Evolutionary conservation across 2,113 vertebrate species (phyloP).

Genomic region (Todiramphus saurophagus): DNA sequence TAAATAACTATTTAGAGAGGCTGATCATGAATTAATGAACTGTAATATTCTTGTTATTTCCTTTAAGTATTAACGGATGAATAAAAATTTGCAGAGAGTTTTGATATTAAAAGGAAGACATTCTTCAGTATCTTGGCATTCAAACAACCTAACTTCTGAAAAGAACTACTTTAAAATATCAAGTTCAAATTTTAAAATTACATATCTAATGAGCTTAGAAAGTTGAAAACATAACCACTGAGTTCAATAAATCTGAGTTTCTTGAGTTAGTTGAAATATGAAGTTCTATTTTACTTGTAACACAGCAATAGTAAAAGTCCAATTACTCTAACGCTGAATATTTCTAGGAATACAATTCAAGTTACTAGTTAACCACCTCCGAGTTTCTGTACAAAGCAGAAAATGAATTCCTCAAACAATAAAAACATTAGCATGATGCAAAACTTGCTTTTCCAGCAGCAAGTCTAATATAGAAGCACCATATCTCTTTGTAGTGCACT

Average conservation of each 20-base stretch:
- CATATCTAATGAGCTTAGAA: slow-evolving; percentile 40
- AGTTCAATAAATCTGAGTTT: not conserved
- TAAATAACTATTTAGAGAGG: slow-evolving; percentile 31
- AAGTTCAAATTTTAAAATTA: slow-evolving; percentile 24
- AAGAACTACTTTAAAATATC: slow-evolving; percentile 7
- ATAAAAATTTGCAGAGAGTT: not conserved
- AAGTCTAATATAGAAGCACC: slow-evolving; percentile 71
- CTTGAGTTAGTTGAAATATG: slow-evolving; percentile 13
- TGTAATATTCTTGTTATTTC: not conserved
- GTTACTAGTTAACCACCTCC: slow-evolving; percentile 66
- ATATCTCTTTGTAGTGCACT: slow-evolving; percentile 58
- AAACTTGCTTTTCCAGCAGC: slow-evolving; percentile 79
- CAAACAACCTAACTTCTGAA: slow-evolving; percentile 31
- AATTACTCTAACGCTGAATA: slow-evolving; percentile 25
- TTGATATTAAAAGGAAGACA: slow-evolving; percentile 19
- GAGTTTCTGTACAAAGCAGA: slow-evolving; percentile 60
- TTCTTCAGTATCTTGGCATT: slow-evolving; percentile 34
- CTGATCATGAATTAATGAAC: not conserved
- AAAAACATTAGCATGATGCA: slow-evolving; percentile 49
- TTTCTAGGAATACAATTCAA: slow-evolving; percentile 68
- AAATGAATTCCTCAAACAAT: slow-evolving; percentile 52
- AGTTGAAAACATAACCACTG: slow-evolving; percentile 19
- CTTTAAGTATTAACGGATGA: not conserved
- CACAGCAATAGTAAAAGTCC: slow-evolving; percentile 30
- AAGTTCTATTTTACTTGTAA: slow-evolving; percentile 39